These are phyloP conservation scores for Nemapogon koenigi DNA, from an alignment of 2,888 invertebrate genomes.

Conservation along the genomic window DNA sequence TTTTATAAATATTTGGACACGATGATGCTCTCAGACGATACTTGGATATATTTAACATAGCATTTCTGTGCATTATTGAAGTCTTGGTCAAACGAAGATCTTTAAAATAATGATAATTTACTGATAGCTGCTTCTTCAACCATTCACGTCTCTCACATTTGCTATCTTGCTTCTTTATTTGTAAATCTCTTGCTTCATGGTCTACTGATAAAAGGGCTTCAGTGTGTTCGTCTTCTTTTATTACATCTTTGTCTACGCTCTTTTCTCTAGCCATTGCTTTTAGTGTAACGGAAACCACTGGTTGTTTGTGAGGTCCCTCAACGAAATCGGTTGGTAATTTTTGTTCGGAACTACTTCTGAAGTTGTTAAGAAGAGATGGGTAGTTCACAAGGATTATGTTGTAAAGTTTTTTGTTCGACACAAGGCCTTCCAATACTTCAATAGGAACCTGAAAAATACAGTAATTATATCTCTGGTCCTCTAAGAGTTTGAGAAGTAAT, in stretches of 20 bases:
- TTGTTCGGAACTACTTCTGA: constrained; percentile 59
- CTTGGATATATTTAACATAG: constrained; percentile 81
- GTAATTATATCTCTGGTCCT: not conserved
- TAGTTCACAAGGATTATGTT: constrained; percentile 67
- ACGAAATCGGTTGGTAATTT: constrained; percentile 27
- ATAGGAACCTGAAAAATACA: constrained; percentile 64
- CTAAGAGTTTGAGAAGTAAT: too few relatives aligned
- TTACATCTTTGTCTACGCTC: constrained; percentile 16
- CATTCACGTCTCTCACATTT: constrained; percentile 51
- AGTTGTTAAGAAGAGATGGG: constrained; percentile 57
- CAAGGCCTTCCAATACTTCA: constrained; percentile 68
- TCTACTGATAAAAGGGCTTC: constrained; percentile 3
- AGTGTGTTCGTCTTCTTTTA: constrained; percentile 8
- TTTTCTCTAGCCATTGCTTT: constrained; percentile 21
- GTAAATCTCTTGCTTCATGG: constrained; percentile 23
- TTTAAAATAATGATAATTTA: constrained; percentile 74
- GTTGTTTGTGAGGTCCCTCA: constrained; percentile 33
- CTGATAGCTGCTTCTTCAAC: constrained; percentile 54
- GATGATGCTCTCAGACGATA: constrained; percentile 86
- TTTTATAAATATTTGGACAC: constrained; percentile 89
- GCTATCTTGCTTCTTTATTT: constrained; percentile 29
- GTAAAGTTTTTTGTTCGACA: constrained; percentile 55
- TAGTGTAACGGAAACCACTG: constrained; percentile 56
- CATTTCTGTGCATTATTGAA: constrained; percentile 85
- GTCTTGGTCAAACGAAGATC: constrained; percentile 77